Conservation (phyloP, 2,888 invertebrate species). For the Tubulanus polymorphus region DNA sequence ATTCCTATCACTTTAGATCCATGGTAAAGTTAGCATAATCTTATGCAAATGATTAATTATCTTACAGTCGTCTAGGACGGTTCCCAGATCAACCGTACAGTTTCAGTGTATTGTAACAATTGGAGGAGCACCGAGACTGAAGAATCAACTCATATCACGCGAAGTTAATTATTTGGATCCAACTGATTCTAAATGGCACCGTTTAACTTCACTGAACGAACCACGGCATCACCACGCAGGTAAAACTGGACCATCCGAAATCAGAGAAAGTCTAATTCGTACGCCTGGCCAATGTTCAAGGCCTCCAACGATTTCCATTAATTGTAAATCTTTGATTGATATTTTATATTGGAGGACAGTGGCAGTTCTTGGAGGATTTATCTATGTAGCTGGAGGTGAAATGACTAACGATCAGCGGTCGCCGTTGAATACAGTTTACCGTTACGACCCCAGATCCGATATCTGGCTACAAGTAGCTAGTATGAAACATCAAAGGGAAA, state of each 20-base stretch:
- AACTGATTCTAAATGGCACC: slow-evolving; percentile 24
- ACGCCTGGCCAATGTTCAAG: too few relatives aligned
- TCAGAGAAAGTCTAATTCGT: too few relatives aligned
- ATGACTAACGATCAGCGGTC: slow-evolving; percentile 23
- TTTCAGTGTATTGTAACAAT: slow-evolving; percentile 20
- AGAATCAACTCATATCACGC: slow-evolving; percentile 24
- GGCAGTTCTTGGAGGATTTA: slow-evolving; percentile 30
- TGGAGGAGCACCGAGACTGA: slow-evolving; percentile 34
- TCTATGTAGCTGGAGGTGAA: slow-evolving; percentile 36
- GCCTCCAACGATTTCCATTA: too few relatives aligned
- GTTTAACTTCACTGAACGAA: slow-evolving; percentile 24
- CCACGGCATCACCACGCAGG: slow-evolving; percentile 38
- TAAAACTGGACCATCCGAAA: too few relatives aligned
- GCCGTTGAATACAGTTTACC: slow-evolving; percentile 24
- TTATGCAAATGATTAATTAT: neutral
- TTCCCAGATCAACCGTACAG: slow-evolving; percentile 22
- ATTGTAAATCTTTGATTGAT: too few relatives aligned
- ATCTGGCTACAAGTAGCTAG: slow-evolving; percentile 29
- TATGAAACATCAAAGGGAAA: slow-evolving; percentile 32
- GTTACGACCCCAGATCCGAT: slow-evolving; percentile 30
- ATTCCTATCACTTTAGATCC: neutral
- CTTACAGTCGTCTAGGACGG: slow-evolving; percentile 26
- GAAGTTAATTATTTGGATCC: slow-evolving; percentile 17
- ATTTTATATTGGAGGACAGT: too few relatives aligned
- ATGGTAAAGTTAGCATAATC: neutral